phyloP scores from a whole-genome alignment of 2,888 invertebrate genomes.

The Scaptomyza reducta region DNA sequence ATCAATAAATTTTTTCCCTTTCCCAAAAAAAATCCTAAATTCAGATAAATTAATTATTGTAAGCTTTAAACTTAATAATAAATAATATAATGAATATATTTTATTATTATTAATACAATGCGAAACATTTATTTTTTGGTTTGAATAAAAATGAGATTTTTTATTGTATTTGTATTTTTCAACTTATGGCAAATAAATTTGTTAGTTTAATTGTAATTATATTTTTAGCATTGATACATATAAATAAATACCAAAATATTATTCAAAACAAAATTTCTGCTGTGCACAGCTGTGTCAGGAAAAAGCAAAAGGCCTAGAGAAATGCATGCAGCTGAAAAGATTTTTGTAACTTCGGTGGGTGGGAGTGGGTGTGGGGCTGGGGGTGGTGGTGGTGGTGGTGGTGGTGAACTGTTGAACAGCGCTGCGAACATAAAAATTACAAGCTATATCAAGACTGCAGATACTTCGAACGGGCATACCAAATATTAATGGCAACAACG shows the following conservation, averaged over 20 bases:
- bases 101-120: too few species aligned
- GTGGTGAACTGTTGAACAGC: conserved; percentile 44
- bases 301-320: conserved; percentile 7
- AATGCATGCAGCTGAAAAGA: conserved; percentile 3
- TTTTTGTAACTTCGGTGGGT: conserved; percentile 2
- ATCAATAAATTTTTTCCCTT: too few species aligned
- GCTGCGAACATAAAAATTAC: conserved; percentile 79
- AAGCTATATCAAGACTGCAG: conserved; percentile 63
- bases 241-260: background rate
- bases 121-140: too few species aligned
- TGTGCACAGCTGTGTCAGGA: conserved; percentile 3
- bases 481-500: conserved; percentile 78
- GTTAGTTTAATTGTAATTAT: conserved; percentile 1
- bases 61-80: too few species aligned
- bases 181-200: background rate
- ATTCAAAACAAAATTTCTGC: background rate
- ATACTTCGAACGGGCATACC: conserved; percentile 47
- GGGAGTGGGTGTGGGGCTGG: background rate
- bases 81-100: too few species aligned
- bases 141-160: too few species aligned
- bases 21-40: too few species aligned
- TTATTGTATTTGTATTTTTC: background rate
- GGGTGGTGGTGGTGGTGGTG: background rate
- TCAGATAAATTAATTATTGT: too few species aligned
- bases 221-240: background rate